Conservation (phyloP, 2,113 vertebrate species). For the Burhinus oedicnemus region DNA sequence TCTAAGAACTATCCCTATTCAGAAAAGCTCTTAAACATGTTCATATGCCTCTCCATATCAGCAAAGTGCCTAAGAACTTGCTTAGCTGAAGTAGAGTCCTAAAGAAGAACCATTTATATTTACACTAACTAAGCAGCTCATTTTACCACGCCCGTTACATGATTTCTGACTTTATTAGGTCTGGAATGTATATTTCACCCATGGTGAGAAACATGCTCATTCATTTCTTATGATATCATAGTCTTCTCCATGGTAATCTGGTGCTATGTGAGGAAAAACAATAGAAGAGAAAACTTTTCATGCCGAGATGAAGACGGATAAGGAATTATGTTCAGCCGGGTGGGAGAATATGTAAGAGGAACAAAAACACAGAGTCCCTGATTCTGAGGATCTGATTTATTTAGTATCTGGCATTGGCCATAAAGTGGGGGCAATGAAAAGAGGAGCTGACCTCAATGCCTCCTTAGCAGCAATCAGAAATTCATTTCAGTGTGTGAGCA, state of each 20-base stretch:
- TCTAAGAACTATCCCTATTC: neutral
- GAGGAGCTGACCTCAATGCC: conserved; percentile 56
- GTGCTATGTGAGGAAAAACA: conserved; percentile 67
- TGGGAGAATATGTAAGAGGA: conserved; percentile 56
- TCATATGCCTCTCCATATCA: neutral
- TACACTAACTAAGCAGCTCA: neutral
- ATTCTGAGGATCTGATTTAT: conserved; percentile 66
- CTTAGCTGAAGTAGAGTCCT: neutral
- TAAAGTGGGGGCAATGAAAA: conserved; percentile 67
- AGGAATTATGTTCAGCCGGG: conserved; percentile 51
- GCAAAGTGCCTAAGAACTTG: neutral
- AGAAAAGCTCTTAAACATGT: neutral
- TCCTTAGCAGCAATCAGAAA: conserved; percentile 70
- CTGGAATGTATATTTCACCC: conserved; percentile 57
- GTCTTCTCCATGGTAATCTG: conserved; percentile 60
- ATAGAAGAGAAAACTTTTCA: conserved; percentile 41
- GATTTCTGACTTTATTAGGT: conserved; percentile 58
- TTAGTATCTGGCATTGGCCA: conserved; percentile 66
- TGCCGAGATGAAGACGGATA: conserved; percentile 39
- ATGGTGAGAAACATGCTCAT: conserved; percentile 55
- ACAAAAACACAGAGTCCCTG: conserved; percentile 58
- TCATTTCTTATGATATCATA: conserved; percentile 63
- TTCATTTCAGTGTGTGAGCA: conserved; percentile 62
- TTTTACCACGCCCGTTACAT: conserved; percentile 42
- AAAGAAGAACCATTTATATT: conserved; percentile 16